Conservation (phyloP, 2,888 invertebrate genomes). For the Ennomos erosarius region DNA sequence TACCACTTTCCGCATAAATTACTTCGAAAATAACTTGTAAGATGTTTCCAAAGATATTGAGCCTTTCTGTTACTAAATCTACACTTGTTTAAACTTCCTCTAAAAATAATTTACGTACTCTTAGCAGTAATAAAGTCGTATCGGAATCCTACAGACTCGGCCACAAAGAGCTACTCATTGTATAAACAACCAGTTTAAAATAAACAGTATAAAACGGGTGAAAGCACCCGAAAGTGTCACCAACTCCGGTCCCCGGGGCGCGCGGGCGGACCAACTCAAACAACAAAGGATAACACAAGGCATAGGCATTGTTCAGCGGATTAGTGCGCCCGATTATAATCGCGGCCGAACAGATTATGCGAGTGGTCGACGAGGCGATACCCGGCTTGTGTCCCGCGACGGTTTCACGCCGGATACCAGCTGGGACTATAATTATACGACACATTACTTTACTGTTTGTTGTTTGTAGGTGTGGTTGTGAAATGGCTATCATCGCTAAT, state of each 20-base stretch:
- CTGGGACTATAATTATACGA: no score
- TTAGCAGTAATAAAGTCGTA: no score
- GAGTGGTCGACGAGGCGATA: constrained; percentile 7
- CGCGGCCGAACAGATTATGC: constrained; percentile 27
- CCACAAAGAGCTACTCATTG: no score
- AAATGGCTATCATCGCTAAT: no score
- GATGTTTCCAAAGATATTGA: constrained; percentile 14
- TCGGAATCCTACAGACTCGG: no score
- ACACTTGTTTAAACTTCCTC: background rate
- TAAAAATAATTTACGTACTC: constrained; percentile 2
- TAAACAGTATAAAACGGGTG: constrained; percentile 10
- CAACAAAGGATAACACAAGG: constrained; percentile 21
- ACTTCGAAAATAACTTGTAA: constrained; percentile 11
- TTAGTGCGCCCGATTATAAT: constrained; percentile 28
- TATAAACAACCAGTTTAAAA: constrained; percentile 11
- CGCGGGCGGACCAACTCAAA: constrained; percentile 16
- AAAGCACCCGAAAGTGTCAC: constrained; percentile 19
- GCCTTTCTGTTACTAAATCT: background rate
- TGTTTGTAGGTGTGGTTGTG: no score
- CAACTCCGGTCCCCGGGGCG: constrained; percentile 5
- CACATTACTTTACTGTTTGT: no score
- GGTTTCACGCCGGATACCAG: no score
- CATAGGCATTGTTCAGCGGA: constrained; percentile 27
- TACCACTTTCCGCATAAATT: constrained; percentile 14
- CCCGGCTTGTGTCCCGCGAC: constrained; percentile 6